These are phyloP conservation scores for Rana temporaria DNA, from an alignment of 2,113 vertebrate genomes.

Conservation along the genomic window DNA sequence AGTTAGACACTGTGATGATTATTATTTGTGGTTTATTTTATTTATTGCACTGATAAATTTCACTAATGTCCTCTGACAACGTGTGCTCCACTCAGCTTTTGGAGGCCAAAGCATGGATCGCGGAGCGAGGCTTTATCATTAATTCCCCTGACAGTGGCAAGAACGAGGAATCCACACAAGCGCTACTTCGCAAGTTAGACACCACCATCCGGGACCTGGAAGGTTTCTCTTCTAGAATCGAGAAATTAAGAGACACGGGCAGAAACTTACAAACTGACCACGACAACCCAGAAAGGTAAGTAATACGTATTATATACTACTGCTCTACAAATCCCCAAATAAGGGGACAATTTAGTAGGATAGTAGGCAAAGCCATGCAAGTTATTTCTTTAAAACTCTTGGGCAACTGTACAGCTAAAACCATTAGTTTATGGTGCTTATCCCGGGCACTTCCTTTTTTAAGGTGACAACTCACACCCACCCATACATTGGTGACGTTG, in stretches of 20 bases:
- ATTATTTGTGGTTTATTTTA: too few species aligned
- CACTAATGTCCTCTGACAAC: not conserved
- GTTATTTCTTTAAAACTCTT: not conserved
- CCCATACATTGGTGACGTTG: too few species aligned
- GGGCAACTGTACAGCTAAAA: slow-evolving; percentile 32
- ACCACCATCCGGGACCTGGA: slow-evolving; percentile 79
- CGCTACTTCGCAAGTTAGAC: slow-evolving; percentile 79
- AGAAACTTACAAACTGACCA: slow-evolving; percentile 69
- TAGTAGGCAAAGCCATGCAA: not conserved
- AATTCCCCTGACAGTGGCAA: slow-evolving; percentile 78
- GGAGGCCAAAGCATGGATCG: slow-evolving; percentile 83
- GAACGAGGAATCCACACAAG: slow-evolving; percentile 78
- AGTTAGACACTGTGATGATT: too few species aligned
- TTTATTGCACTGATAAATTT: too few species aligned
- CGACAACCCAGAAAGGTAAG: slow-evolving; percentile 79
- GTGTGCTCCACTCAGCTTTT: slow-evolving; percentile 71
- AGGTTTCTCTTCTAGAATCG: slow-evolving; percentile 68
- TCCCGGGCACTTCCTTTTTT: too few species aligned
- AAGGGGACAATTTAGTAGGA: too few species aligned
- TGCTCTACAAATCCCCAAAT: too few species aligned
- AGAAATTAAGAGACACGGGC: slow-evolving; percentile 74
- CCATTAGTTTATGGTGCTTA: not conserved
- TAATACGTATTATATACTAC: not conserved
- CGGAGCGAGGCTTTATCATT: slow-evolving; percentile 72
- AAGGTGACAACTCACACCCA: too few species aligned